Base-by-base conservation (phyloP, 2,113 vertebrate species). In the Poecilia latipinna region DNA sequence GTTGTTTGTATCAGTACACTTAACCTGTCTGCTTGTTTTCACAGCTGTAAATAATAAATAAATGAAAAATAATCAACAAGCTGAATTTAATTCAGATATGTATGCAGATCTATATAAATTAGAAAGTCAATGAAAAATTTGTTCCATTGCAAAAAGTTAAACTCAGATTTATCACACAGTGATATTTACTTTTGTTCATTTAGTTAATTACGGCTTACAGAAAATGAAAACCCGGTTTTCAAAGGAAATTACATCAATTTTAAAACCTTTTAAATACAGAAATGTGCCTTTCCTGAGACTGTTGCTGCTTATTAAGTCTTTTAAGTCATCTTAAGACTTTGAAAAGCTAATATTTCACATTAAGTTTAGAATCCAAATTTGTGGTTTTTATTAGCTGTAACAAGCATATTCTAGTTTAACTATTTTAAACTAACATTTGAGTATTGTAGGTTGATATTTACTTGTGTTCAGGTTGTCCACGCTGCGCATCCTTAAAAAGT, bases 1-100 rank as follows among this genome's bases (percentile, higher is more conserved):
- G 74, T 86, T 70, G 82, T 90, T 77, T 78, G 85, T 89, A 85
- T 88, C 74, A 84, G 87, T 91, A 75, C 67, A 80, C 83, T 88
- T 88, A 79, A 86, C 82, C 70, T 90, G 90, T 93, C 91, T 93
- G 92, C 90, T 91, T 92, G 89, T 91, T 90, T 89, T 91, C 89
- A 91, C 89, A 88, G 82, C 82, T 90, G 86, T 92, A 86, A 86
- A 61, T 74, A 84, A 81, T 80, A 63, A 93, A 93, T 89, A 91
- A 92, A 93, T 77, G 78, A 51, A 88, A 87, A 84, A 82, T 70
- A 64, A 69, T 76, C 64, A 76, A 71, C 57, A 39, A 29, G 28
- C 81, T 82, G 61, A 74, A 31, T 13, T 65, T 76, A 17, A 68
- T 80, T 80, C 15, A 65, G 57, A 79, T 33, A 66, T 75, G 74